Base-by-base conservation (phyloP, 2,113 vertebrate species). In the Aegithalos caudatus region DNA sequence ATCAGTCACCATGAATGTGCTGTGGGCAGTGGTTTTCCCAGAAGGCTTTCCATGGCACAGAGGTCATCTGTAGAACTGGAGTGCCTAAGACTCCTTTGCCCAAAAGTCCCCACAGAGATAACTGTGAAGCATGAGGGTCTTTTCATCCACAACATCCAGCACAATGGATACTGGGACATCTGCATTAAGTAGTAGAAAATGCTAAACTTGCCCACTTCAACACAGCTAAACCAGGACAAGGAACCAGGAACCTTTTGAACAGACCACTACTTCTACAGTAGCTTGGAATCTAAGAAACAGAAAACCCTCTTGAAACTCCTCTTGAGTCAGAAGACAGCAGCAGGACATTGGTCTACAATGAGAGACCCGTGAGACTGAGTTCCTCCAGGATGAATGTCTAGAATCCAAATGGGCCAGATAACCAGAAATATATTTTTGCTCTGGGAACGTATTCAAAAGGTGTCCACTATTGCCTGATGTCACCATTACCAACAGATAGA, bases 291-390 rank as follows among this genome's bases (percentile, higher is more conserved):
- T 23, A 56, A 33, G 51, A 70, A 86, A n/a, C 9, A 80, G 33
- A 79, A 82, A 58, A 44, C 28, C 25, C 24, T 62, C 29, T 54
- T 47, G 29, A 62, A 87, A 31, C 17, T 31, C 8, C 38, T 80
- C 42, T 25, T 71, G 48, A 76, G 50, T 16, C 56, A 65, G 71
- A 83, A 86, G 18, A 74, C 4, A 48, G 27, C 15, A 47, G 47
- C 23, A 44, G 27, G 6, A 37, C 1, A 0, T 73, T 42, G 11
- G 38, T 83, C 29, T 61, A 6, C 21, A 35, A 2, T 1, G 1
- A 22, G 6, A 4, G 1, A 76, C 10, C 4, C 4, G 3, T 15
- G 24, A 28, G 10, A 21, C 1, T 0, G 1, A 80, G 21, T 14
- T 44, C 6, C 15, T 24, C 54, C 21, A 21, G 19, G 18, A 51